Percentiles rank a stretch among this genome's conserved stretches.
These are phyloP conservation scores for Rhopalosiphum nymphaeae DNA, from an alignment of 2,888 invertebrate genomes.

Conservation along the genomic window DNA sequence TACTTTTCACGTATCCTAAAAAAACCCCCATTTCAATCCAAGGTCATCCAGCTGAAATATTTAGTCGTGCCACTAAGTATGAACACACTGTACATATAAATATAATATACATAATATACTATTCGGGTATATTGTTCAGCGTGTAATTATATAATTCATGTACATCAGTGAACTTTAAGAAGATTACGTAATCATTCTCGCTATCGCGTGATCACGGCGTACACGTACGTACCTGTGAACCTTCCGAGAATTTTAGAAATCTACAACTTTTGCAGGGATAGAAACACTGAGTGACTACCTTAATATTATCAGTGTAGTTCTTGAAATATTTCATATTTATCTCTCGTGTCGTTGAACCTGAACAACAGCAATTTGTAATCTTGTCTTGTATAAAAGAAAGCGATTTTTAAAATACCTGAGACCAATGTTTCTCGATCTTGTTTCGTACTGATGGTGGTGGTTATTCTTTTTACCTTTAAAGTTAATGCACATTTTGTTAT, in stretches of 20 bases:
- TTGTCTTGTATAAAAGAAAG: not conserved
- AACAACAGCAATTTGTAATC: not conserved
- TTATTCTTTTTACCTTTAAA: not conserved
- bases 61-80: not conserved
- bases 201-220: not conserved
- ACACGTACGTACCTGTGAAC: not conserved
- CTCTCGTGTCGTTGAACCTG: not conserved
- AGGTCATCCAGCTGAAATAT: not conserved
- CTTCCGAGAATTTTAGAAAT: not conserved
- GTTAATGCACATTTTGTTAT: too few relatives aligned
- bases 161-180: not conserved
- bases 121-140: not conserved
- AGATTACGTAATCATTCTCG: slow-evolving; percentile 7
- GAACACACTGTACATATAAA: not conserved
- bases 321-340: not conserved
- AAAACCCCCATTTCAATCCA: not conserved
- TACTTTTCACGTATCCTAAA: not conserved
- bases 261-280: not conserved
- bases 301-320: not conserved
- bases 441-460: not conserved
- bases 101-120: not conserved
- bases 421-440: not conserved
- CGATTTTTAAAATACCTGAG: not conserved
- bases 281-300: not conserved
- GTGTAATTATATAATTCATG: not conserved